Evolutionary conservation across 2,113 vertebrate genomes (phyloP), one percentile per base, ranked within the genome.

Genomic region (Megaceryle maxima): DNA sequence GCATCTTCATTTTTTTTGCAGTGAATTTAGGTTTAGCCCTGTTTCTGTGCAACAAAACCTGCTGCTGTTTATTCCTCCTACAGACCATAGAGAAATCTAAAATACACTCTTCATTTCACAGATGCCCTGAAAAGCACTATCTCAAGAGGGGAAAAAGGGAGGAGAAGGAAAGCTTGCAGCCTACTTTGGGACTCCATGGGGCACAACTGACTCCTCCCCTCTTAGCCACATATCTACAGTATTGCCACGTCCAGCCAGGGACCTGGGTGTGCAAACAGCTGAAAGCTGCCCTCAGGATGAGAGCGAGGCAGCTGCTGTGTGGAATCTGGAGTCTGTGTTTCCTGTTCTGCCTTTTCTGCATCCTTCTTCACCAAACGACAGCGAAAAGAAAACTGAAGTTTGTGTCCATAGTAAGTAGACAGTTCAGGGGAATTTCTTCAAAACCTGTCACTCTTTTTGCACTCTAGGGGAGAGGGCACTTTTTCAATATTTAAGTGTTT

Each of bases 321-420:
- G 95, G 96, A 25, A 84, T 96, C 3, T 95, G 95, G 95, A 94
- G 39, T n/a, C 83, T 97, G 2, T 51, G 86, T 37, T 86, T 97
- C 73, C 66, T 39, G 39, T 81, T 97, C 19, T 94, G 94, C 66
- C 82, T 98, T 62, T 94, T 97, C 39, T 97, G 78, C 62, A 16
- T 94, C 93, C 63, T 90, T 48, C 75, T 84, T 24, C 74, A 92
- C 25, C 68, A 48, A 46, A 94, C 82, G 1, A 94, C 50, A 55
- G 96, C 70, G 10, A 97, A 96, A 75, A 97, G 96, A 79, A 97
- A 98, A 89, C 78, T 98, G 57, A 98, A 97, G 94, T 97, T 98
- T 78, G 97, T 97, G 67, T 93, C 97, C 0, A 0, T 98, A 92
- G 98, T 98, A 94, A 98, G 98, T 98, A 80, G 15, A 15, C 3